phyloP scores from a whole-genome alignment of 2,113 vertebrate species.

The Bujurquina vittata region DNA sequence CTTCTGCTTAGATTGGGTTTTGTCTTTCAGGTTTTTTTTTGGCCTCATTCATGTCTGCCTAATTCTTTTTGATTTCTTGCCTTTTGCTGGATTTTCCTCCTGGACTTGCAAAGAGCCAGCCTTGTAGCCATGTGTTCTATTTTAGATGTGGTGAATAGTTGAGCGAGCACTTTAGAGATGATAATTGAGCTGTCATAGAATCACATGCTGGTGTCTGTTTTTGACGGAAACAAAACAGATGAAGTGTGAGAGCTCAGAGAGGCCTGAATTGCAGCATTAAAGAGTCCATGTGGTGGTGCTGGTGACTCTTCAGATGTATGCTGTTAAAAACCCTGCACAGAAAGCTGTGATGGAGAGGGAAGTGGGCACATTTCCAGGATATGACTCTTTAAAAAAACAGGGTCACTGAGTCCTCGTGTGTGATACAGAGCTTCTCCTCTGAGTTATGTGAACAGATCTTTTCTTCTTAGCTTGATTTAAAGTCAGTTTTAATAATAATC shows the following conservation, averaged over 20 bases:
- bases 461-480: background rate
- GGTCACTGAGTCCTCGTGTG: background rate
- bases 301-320: background rate
- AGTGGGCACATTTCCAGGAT: background rate
- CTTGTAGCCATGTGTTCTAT: background rate
- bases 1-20: conserved; percentile 37
- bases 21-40: background rate
- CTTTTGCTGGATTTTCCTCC: background rate
- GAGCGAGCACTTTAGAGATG: background rate
- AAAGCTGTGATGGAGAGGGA: background rate
- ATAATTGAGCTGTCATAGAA: background rate
- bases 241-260: background rate
- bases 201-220: background rate
- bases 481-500: background rate
- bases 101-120: background rate
- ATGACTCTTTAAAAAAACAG: background rate
- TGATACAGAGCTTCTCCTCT: too few species aligned
- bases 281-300: background rate
- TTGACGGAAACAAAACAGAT: background rate
- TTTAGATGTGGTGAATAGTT: background rate
- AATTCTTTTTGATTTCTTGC: background rate
- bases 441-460: background rate
- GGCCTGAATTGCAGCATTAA: background rate
- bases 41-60: background rate
- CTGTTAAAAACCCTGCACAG: background rate